phyloP scores from a whole-genome alignment of 1,140 invertebrate species.

The Diabrotica undecimpunctata region DNA sequence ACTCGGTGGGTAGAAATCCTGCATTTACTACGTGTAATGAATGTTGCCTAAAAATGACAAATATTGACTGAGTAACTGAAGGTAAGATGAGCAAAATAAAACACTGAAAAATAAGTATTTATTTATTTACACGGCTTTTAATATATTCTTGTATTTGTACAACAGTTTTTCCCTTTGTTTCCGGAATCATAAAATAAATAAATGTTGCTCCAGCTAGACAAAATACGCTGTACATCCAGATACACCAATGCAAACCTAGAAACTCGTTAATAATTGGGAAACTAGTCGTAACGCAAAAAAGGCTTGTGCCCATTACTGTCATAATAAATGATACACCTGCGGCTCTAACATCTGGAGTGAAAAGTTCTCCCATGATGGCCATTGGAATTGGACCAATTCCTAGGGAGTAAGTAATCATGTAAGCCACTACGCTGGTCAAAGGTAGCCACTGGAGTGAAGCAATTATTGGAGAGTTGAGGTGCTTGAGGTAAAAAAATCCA shows the following conservation, averaged over 20 bases:
- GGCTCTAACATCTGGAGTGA: conserved; percentile 72
- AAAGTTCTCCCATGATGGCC: conserved; percentile 81
- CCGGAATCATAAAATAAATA: conserved; percentile 7
- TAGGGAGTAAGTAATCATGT: conserved; percentile 64
- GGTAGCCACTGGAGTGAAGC: conserved; percentile 59
- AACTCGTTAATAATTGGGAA: conserved; percentile 1
- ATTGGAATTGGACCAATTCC: conserved; percentile 82
- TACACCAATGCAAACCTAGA: conserved; percentile 8
- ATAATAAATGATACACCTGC: conserved; percentile 66
- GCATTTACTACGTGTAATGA: too few relatives aligned
- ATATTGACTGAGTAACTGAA: too few relatives aligned
- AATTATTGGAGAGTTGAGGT: conserved; percentile 48
- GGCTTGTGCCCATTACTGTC: not conserved
- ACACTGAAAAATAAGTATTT: not conserved
- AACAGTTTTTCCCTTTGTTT: conserved; percentile 10
- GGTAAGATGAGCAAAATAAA: too few relatives aligned
- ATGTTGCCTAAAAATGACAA: too few relatives aligned
- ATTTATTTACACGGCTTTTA: not conserved
- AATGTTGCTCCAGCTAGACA: not conserved
- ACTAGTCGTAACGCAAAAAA: not conserved
- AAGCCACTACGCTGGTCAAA: conserved; percentile 61
- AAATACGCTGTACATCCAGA: not conserved
- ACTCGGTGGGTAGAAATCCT: too few relatives aligned
- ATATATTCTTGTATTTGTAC: conserved; percentile 1
- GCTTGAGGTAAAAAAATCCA: conserved; percentile 59